Evolutionary conservation across 2,797 vertebrate genomes (phyloP).

Genomic region (Hoplostethus mediterraneus): DNA sequence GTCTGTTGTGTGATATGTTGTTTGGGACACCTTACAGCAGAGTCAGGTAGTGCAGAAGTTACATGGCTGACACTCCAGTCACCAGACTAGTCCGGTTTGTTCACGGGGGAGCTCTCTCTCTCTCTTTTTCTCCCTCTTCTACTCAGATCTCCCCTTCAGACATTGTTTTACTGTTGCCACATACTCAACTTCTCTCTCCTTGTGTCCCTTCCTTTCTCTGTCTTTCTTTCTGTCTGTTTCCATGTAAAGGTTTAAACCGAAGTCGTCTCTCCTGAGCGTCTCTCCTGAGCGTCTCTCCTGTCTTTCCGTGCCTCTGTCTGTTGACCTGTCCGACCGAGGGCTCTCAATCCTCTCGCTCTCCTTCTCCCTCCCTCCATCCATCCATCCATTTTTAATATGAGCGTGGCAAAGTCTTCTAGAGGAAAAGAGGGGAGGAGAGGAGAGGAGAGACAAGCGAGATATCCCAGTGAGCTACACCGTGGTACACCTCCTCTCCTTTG

Average conservation of each 20-base stretch:
- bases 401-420: constrained; percentile 62
- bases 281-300: background rate
- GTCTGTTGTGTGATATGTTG: background rate
- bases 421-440: constrained; percentile 23
- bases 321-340: constrained; percentile 49
- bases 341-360: constrained; percentile 46
- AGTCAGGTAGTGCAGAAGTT: background rate
- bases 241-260: constrained; percentile 17
- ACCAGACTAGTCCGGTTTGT: background rate
- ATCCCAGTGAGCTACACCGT: constrained; percentile 59
- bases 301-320: constrained; percentile 40
- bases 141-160: background rate
- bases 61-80: background rate
- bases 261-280: constrained; percentile 22
- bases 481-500: constrained; percentile 36
- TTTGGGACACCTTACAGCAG: background rate
- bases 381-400: constrained; percentile 77
- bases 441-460: constrained; percentile 37
- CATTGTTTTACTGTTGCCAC: background rate
- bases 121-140: background rate
- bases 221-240: background rate
- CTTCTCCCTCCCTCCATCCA: constrained; percentile 34
- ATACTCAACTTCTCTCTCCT: background rate
- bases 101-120: background rate
- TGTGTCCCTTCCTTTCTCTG: background rate